These are phyloP conservation scores for Rhabdophis nuchalis DNA, from an alignment of 2,797 vertebrate species.

Conservation along the genomic window DNA sequence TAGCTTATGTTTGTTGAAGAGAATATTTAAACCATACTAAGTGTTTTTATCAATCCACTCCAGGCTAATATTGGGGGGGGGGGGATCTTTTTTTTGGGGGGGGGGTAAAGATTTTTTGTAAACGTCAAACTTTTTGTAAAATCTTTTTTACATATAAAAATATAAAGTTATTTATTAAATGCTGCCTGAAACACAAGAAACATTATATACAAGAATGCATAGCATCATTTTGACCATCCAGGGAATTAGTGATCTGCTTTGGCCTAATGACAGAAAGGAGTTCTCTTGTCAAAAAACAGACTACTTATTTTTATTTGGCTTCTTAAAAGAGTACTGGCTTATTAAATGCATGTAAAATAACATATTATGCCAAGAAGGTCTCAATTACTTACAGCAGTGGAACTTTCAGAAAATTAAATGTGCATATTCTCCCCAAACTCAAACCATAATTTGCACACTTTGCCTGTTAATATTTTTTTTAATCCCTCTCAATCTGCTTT, in stretches of 20 bases:
- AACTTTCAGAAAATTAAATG: neutral
- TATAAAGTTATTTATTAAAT: neutral
- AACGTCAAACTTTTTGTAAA: neutral
- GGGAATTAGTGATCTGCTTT: neutral
- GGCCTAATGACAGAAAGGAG: neutral
- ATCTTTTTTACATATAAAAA: neutral
- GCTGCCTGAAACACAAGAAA: neutral
- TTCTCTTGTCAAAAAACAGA: neutral
- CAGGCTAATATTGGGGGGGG: neutral
- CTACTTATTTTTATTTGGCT: neutral
- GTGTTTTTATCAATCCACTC: neutral
- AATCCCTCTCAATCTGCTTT: neutral
- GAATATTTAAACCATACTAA: neutral
- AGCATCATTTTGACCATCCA: neutral
- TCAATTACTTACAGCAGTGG: neutral
- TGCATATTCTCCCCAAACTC: neutral
- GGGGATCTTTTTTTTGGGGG: no score
- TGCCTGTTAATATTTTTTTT: neutral
- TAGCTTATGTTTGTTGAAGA: neutral
- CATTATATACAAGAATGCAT: neutral
- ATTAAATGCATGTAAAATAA: neutral
- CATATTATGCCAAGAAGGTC: neutral
- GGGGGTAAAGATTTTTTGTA: neutral
- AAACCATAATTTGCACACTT: neutral
- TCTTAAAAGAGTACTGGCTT: neutral